These are phyloP conservation scores for Sminthopsis crassicaudata DNA, from an alignment of 2,113 vertebrate genomes.

Conservation along the genomic window DNA sequence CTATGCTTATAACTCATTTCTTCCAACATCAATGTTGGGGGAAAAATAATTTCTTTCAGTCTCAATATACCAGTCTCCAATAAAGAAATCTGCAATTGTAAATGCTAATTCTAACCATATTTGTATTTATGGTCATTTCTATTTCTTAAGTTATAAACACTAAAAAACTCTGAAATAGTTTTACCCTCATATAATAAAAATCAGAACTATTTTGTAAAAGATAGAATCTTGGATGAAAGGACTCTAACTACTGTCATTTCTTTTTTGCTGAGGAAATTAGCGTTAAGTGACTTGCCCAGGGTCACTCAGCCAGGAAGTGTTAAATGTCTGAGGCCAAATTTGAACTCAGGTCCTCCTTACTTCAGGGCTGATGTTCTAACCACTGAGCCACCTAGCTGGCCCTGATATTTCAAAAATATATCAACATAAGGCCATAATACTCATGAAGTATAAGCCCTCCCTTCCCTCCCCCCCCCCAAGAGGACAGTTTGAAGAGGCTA, in stretches of 20 bases:
- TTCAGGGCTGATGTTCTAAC: too few relatives aligned
- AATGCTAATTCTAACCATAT: not conserved
- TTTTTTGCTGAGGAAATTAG: too few relatives aligned
- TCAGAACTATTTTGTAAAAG: not conserved
- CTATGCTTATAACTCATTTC: not conserved
- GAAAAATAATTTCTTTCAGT: not conserved
- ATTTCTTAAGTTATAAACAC: not conserved
- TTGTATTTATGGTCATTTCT: not conserved
- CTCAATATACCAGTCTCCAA: not conserved
- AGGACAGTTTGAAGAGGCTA: not conserved
- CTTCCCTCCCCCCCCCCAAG: too few relatives aligned
- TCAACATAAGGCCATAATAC: not conserved
- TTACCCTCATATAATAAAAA: not conserved
- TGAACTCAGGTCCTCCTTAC: too few relatives aligned
- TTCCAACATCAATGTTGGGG: not conserved
- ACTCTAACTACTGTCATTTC: not conserved
- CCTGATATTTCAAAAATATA: not conserved
- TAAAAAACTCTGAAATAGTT: not conserved
- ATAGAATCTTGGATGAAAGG: not conserved
- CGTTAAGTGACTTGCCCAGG: too few relatives aligned
- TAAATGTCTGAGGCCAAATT: too few relatives aligned
- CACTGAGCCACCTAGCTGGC: too few relatives aligned
- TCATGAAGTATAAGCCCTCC: not conserved
- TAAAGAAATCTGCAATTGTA: not conserved
- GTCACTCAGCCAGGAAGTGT: too few relatives aligned